Conservation (phyloP, 2,888 invertebrate species). For the Melanotus villosus region DNA sequence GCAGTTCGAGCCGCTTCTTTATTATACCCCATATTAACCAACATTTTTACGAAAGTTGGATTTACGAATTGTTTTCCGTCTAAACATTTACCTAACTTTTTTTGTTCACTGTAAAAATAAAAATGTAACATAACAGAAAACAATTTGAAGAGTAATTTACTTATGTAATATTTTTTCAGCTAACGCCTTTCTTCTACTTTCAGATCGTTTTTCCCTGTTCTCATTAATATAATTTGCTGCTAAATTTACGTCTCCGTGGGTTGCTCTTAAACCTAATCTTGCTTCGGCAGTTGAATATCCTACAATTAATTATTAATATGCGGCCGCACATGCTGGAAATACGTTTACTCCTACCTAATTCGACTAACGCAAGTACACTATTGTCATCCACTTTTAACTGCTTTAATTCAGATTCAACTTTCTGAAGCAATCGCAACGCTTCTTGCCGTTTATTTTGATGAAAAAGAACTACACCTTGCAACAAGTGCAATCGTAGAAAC, state of each 20-base stretch:
- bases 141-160: slow-evolving; percentile 46
- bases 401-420: slow-evolving; percentile 77
- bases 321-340: no score
- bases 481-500: slow-evolving; percentile 82
- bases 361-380: slow-evolving; percentile 70
- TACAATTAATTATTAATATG: slow-evolving; percentile 49
- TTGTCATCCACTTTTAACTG: slow-evolving; percentile 75
- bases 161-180: slow-evolving; percentile 69
- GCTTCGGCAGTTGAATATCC: slow-evolving; percentile 80
- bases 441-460: slow-evolving; percentile 81
- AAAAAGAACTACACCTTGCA: slow-evolving; percentile 85
- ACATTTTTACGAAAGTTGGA: slow-evolving; percentile 69
- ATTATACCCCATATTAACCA: slow-evolving; percentile 80
- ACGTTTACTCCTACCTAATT: slow-evolving; percentile 73
- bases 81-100: slow-evolving; percentile 73
- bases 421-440: slow-evolving; percentile 73
- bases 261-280: slow-evolving; percentile 78
- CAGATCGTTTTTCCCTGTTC: slow-evolving; percentile 69
- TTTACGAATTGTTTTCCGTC: slow-evolving; percentile 74
- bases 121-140: background rate
- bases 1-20: slow-evolving; percentile 74
- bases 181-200: slow-evolving; percentile 70
- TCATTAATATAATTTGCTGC: slow-evolving; percentile 79
- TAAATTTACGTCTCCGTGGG: slow-evolving; percentile 71
- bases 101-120: slow-evolving; percentile 66